phyloP scores from a whole-genome alignment of 2,113 vertebrate genomes.

The Thermophis baileyi region DNA sequence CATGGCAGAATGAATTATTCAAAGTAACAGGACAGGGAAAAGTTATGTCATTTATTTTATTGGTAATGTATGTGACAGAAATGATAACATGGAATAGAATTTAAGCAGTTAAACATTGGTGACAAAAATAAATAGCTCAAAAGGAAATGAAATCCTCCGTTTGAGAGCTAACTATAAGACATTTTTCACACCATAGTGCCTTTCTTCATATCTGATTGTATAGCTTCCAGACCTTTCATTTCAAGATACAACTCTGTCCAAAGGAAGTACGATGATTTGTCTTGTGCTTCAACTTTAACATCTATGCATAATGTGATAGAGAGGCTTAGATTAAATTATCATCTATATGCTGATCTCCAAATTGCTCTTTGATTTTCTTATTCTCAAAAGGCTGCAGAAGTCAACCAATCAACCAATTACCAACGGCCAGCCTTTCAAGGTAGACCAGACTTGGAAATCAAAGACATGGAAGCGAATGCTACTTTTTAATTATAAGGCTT shows the following conservation, averaged over 20 bases:
- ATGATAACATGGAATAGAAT: background rate
- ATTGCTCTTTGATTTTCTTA: background rate
- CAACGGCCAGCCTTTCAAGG: background rate
- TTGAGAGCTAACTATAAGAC: background rate
- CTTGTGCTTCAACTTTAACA: background rate
- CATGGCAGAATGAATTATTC: constrained; percentile 44
- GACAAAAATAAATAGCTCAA: background rate
- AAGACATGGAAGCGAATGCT: background rate
- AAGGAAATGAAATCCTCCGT: background rate
- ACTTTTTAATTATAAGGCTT: background rate
- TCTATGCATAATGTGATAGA: background rate
- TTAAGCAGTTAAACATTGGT: background rate
- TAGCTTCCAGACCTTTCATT: background rate
- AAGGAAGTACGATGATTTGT: background rate
- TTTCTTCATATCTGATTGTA: background rate
- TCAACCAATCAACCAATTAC: background rate
- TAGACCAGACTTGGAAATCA: background rate
- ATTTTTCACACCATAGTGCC: background rate
- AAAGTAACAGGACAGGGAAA: constrained; percentile 42
- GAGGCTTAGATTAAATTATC: background rate
- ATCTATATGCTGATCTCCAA: background rate
- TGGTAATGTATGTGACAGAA: background rate
- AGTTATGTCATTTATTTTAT: background rate
- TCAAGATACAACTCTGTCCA: background rate
- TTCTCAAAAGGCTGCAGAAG: background rate